phyloP scores from a whole-genome alignment of 2,797 vertebrate genomes.

The Trichosurus vulpecula region DNA sequence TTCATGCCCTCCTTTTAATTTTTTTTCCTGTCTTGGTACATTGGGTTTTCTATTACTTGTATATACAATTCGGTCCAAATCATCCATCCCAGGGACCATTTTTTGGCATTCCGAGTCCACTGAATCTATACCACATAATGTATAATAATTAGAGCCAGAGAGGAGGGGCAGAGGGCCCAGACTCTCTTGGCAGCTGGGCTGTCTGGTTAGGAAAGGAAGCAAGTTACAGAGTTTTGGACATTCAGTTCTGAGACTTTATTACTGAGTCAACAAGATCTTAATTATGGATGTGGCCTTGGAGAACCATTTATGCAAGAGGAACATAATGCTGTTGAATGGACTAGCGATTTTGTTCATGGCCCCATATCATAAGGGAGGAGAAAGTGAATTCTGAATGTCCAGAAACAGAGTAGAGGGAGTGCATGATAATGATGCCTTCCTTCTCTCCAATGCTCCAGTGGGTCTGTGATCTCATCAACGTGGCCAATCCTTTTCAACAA shows the following conservation, averaged over 20 bases:
- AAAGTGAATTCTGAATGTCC: constrained; percentile 78
- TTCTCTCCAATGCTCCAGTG: not conserved
- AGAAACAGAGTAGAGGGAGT: constrained; percentile 35
- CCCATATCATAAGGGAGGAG: constrained; percentile 83
- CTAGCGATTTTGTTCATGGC: constrained; percentile 85
- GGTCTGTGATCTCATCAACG: not conserved
- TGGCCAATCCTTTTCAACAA: not conserved
- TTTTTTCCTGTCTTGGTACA: constrained; percentile 63
- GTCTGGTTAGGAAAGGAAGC: constrained; percentile 89
- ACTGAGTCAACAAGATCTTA: constrained; percentile 88
- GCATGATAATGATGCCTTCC: constrained; percentile 1
- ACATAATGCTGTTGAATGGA: constrained; percentile 84
- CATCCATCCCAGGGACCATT: constrained; percentile 76
- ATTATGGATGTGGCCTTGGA: constrained; percentile 86
- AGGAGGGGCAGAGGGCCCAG: constrained; percentile 83
- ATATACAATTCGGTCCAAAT: constrained; percentile 74
- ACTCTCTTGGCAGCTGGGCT: constrained; percentile 85
- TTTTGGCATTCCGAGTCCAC: constrained; percentile 70
- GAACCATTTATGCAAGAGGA: constrained; percentile 85
- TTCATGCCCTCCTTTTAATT: not conserved
- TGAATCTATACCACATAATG: constrained; percentile 64
- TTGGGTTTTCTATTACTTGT: constrained; percentile 68
- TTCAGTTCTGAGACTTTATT: constrained; percentile 88
- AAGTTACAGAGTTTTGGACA: constrained; percentile 87
- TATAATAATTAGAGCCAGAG: constrained; percentile 74